Evolutionary conservation across 2,888 invertebrate genomes (phyloP), one percentile per base, ranked within the genome.

Genomic region (Anthophora plumipes): DNA sequence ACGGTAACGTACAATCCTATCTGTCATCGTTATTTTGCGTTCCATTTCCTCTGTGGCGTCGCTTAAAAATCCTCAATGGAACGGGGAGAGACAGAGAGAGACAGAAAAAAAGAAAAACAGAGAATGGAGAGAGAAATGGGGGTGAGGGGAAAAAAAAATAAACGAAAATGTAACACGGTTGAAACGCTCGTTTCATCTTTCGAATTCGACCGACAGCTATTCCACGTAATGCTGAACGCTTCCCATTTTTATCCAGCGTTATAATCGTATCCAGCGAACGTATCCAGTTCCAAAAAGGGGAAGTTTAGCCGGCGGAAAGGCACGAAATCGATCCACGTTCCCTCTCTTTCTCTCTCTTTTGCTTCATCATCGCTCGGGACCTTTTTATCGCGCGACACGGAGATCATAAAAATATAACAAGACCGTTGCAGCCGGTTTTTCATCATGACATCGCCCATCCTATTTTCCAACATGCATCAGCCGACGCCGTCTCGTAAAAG

Each of bases 341-440:
- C 48, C 60, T 39, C 68, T 25, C 31, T 66, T 25, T 17, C 46
- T 14, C 55, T 60, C 67, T 50, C 22, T 61, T 31, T 12, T 50
- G 22, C 48, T 54, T 77, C 59, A 75, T 85, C 77, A 74, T 60
- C 72, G 48, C 31, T 31, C 60, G 37, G 22, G 55, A 31, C 17
- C 63, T 46, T 60, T 82, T 75, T 71, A 52, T 63, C 66, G 63
- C 22, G 20, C 39, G 57, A 72, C 57, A 39, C 83, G 54, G 61
- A 57, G 72, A 80, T 78, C 74, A 61, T 77, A 67, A 85, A 77
- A 54, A 73, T 77, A 75, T 80, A 85, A 83, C 69, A 71, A 84
- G 80, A 66, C 63, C 78, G 63, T 69, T 55, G 66, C 54, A 46
- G 70, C 69, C 25, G 64, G 55, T 63, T 72, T 74, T 73, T 73